phyloP scores from a whole-genome alignment of 2,113 vertebrate species.

The Vidua macroura region DNA sequence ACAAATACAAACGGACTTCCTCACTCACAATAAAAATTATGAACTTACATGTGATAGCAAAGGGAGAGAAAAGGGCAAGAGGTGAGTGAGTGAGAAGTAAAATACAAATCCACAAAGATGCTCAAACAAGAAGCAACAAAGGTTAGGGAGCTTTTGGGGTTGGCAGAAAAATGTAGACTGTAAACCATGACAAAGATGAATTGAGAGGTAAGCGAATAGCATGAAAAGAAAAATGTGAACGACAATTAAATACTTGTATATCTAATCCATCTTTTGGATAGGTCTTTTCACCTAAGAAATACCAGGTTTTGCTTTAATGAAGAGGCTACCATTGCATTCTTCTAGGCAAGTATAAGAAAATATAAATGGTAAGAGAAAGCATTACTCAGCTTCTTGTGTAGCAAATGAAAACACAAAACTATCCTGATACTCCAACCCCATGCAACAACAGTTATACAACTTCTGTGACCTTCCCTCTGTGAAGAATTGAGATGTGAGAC shows the following conservation, averaged over 20 bases:
- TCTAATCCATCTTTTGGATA: neutral
- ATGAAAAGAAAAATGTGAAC: neutral
- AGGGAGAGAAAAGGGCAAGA: neutral
- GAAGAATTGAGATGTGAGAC: accelerated
- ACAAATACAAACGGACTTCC: neutral
- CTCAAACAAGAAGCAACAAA: neutral
- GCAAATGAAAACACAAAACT: neutral
- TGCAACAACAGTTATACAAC: neutral
- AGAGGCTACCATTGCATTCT: neutral
- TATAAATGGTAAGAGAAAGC: neutral
- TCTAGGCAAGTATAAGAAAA: neutral
- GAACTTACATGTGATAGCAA: neutral
- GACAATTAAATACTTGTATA: neutral
- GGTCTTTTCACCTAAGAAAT: neutral
- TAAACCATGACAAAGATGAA: neutral
- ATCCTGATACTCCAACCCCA: neutral
- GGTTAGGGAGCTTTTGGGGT: neutral
- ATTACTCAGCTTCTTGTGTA: neutral
- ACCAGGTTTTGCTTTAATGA: neutral
- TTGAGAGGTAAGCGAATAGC: neutral
- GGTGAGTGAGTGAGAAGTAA: neutral
- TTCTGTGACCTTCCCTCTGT: neutral
- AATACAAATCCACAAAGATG: neutral
- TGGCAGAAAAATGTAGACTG: neutral
- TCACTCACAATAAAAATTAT: neutral